A percentile compares a stretch with the other conserved stretches of the same genome.
Evolutionary conservation across 1,140 invertebrate genomes (phyloP).

Genomic region (Pogonomyrmex californicus): DNA sequence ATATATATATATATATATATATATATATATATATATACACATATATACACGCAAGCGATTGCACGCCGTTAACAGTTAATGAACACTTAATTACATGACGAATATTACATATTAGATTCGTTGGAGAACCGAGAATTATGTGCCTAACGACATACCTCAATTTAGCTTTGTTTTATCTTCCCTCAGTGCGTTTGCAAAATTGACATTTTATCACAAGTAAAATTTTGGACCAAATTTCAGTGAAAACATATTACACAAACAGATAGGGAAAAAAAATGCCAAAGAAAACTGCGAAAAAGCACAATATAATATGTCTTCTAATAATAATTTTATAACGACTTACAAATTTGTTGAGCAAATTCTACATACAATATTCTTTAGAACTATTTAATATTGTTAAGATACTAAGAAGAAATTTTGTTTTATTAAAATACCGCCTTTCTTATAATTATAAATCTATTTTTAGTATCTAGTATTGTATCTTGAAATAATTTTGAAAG

Average conservation of each 20-base stretch:
- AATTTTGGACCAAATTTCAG: background rate
- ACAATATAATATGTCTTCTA: background rate
- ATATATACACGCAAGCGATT: slow-evolving; percentile 12
- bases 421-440: slow-evolving; percentile 2
- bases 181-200: slow-evolving; percentile 76
- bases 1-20: too few species aligned
- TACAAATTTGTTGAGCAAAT: slow-evolving; percentile 16
- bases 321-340: slow-evolving; percentile 13
- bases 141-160: slow-evolving; percentile 86
- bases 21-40: slow-evolving; percentile 5
- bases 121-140: slow-evolving; percentile 76
- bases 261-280: slow-evolving; percentile 33
- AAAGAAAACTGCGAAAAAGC: slow-evolving; percentile 46
- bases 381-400: background rate
- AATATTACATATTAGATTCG: slow-evolving; percentile 76
- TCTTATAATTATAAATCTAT: background rate
- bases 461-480: background rate
- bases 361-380: background rate
- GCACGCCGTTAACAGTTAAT: slow-evolving; percentile 72
- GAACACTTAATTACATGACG: slow-evolving; percentile 72
- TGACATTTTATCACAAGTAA: slow-evolving; percentile 1
- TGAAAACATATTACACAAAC: slow-evolving; percentile 10
- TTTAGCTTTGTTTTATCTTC: slow-evolving; percentile 75
- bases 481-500: slow-evolving; percentile 23
- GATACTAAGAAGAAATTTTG: background rate